phyloP scores from a whole-genome alignment of 2,797 vertebrate genomes.

The Halcyon badia region DNA sequence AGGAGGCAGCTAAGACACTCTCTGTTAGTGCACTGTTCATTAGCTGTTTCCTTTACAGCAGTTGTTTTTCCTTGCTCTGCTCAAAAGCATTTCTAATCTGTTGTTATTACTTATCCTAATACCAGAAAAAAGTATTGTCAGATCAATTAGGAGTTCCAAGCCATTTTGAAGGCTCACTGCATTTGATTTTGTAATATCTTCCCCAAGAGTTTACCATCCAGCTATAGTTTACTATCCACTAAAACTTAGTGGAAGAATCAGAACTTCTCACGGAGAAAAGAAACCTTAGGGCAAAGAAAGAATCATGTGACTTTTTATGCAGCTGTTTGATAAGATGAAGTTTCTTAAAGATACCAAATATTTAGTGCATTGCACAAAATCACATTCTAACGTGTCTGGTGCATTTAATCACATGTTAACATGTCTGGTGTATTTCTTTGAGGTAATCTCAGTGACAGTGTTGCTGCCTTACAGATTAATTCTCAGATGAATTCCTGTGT shows the following conservation, averaged over 20 bases:
- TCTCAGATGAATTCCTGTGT: background rate
- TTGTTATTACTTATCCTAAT: background rate
- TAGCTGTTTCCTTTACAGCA: background rate
- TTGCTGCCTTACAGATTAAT: background rate
- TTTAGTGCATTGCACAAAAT: background rate
- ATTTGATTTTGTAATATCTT: conserved; percentile 15
- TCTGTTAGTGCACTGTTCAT: background rate
- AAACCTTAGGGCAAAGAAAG: background rate
- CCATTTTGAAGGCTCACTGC: background rate
- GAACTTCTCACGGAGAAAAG: background rate
- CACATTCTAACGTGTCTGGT: background rate
- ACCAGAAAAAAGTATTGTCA: conserved; percentile 6
- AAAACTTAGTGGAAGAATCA: background rate
- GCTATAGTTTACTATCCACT: background rate
- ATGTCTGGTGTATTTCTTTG: background rate
- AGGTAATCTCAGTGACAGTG: background rate
- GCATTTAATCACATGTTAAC: background rate
- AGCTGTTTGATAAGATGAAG: background rate
- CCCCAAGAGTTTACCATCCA: background rate
- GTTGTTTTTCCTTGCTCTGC: background rate
- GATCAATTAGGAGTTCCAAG: background rate
- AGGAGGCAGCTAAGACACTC: background rate
- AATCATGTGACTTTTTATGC: background rate
- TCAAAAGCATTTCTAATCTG: conserved; percentile 26
- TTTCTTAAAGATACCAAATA: background rate